Evolutionary conservation across 2,113 vertebrate species (phyloP).

Genomic region (Charadrius vociferus): DNA sequence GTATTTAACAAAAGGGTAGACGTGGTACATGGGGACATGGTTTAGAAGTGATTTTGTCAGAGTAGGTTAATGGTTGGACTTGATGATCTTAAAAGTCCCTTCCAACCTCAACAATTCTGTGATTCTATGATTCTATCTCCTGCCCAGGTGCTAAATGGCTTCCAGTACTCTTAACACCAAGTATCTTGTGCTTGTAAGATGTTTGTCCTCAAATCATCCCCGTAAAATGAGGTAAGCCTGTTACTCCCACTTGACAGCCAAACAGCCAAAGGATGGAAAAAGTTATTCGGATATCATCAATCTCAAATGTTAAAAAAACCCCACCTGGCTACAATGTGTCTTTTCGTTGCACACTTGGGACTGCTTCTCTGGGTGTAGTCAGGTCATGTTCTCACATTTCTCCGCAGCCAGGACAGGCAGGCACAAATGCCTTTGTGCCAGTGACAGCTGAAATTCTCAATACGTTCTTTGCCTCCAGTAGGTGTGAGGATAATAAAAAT

Average conservation of each 20-base stretch:
- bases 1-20: too few relatives aligned
- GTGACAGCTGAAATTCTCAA: neutral
- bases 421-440: neutral
- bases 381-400: neutral
- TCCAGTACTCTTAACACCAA: neutral
- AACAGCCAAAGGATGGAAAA: neutral
- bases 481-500: neutral
- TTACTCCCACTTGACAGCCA: neutral
- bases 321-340: fast-evolving
- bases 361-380: neutral
- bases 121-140: too few relatives aligned
- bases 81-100: too few relatives aligned
- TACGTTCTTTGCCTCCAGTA: neutral
- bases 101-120: too few relatives aligned
- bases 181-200: neutral
- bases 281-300: neutral
- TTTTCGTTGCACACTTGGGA: neutral
- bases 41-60: too few relatives aligned
- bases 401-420: neutral
- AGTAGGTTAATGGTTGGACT: too few relatives aligned
- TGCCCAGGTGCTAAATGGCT: neutral
- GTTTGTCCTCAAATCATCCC: neutral
- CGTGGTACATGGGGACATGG: too few relatives aligned
- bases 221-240: neutral
- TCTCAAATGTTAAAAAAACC: neutral